These are phyloP conservation scores for Lepidurus arcticus DNA, from an alignment of 1,140 invertebrate species.

Conservation along the genomic window DNA sequence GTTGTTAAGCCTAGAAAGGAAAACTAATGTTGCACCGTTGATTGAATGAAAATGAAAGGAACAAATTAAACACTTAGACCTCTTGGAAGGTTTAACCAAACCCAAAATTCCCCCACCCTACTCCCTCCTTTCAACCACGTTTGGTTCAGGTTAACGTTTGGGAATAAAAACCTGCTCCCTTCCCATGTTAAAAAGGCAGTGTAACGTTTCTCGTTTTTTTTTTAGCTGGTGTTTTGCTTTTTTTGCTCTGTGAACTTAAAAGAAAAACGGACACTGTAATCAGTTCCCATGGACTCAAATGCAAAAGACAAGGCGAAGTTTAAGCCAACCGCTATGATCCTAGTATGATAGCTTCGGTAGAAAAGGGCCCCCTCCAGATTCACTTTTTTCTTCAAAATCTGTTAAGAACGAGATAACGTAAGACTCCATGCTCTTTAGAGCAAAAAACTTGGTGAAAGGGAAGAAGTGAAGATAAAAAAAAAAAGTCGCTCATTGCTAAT, in stretches of 20 bases:
- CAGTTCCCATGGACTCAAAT: neutral
- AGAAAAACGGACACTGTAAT: neutral
- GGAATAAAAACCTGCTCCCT: neutral
- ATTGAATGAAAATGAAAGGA: neutral
- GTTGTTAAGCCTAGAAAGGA: neutral
- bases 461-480: neutral
- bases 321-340: neutral
- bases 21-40: constrained; percentile 10
- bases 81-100: neutral
- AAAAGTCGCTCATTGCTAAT: constrained; percentile 19
- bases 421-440: neutral
- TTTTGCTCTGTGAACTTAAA: neutral
- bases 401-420: neutral
- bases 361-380: neutral
- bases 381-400: neutral
- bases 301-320: constrained; percentile 9
- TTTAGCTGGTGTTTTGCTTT: constrained; percentile 1
- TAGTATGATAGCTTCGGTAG: neutral
- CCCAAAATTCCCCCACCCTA: neutral
- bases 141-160: constrained; percentile 12
- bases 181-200: constrained; percentile 18
- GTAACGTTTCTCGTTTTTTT: neutral
- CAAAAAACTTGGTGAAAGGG: constrained; percentile 5
- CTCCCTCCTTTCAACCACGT: neutral
- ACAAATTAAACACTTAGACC: neutral